Conservation (phyloP, 2,888 invertebrate genomes). For the Ophion ventricosus region DNA sequence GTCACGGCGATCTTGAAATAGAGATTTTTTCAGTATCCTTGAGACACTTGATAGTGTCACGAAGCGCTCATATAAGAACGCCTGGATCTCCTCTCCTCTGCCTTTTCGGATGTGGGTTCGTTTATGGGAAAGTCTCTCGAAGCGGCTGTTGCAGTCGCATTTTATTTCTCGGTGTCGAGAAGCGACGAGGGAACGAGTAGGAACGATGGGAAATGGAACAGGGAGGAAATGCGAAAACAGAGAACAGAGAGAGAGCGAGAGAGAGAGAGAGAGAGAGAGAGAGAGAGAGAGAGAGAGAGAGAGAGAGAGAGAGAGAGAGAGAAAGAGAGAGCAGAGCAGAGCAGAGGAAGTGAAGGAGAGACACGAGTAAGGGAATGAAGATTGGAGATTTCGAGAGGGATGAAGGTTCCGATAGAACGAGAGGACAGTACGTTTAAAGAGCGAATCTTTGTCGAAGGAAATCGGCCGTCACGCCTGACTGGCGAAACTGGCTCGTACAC, state of each 20-base stretch:
- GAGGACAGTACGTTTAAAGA: slow-evolving; percentile 72
- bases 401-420: slow-evolving; percentile 42
- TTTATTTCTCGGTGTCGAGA: slow-evolving; percentile 48
- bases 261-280: not conserved
- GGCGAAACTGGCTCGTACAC: slow-evolving; percentile 67
- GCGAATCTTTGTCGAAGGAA: slow-evolving; percentile 80
- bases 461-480: slow-evolving; percentile 78
- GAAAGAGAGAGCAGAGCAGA: not conserved
- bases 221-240: not conserved
- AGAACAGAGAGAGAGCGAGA: slow-evolving; percentile 7
- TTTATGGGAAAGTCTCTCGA: slow-evolving; percentile 14
- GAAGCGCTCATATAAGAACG: not conserved
- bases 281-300: no score
- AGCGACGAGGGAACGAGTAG: slow-evolving; percentile 36
- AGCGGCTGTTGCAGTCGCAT: slow-evolving; percentile 20
- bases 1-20: not conserved
- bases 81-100: not conserved
- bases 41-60: not conserved
- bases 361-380: slow-evolving; percentile 44
- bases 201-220: slow-evolving; percentile 8
- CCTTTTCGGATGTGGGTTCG: not conserved
- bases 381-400: slow-evolving; percentile 49
- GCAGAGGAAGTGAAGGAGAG: slow-evolving; percentile 16
- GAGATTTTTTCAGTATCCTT: not conserved
- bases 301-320: no score